Evolutionary conservation across 2,113 vertebrate genomes (phyloP).

Genomic region (Theristicus caerulescens): DNA sequence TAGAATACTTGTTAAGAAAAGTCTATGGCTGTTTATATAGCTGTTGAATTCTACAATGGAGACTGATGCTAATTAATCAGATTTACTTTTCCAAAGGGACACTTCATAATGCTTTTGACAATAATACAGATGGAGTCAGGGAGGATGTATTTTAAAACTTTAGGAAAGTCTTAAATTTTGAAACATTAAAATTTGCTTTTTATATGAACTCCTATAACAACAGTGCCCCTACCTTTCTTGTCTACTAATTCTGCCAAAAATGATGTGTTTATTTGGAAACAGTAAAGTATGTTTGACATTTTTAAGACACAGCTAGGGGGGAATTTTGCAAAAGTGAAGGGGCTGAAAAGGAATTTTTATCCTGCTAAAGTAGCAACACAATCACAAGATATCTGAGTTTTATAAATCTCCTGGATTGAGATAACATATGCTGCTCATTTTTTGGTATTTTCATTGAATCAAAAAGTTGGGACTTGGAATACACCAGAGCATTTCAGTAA

Average conservation of each 20-base stretch:
- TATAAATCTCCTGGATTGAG: constrained; percentile 1
- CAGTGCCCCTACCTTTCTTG: constrained; percentile 57
- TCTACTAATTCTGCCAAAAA: constrained; percentile 70
- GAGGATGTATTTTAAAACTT: constrained; percentile 64
- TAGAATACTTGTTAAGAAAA: constrained; percentile 34
- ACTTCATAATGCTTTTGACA: constrained; percentile 54
- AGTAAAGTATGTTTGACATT: constrained; percentile 64
- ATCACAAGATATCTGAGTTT: constrained; percentile 4
- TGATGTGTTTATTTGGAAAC: constrained; percentile 64
- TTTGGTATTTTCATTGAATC: constrained; percentile 9
- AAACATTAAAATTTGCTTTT: constrained; percentile 68
- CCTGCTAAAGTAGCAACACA: neutral
- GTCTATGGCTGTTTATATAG: constrained; percentile 47
- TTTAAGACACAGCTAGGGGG: constrained; percentile 43
- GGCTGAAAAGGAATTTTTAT: constrained; percentile 36
- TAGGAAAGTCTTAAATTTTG: constrained; percentile 59
- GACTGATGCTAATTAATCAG: constrained; percentile 48
- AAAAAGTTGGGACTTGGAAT: neutral
- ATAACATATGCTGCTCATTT: neutral
- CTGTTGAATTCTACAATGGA: constrained; percentile 26
- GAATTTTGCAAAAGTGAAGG: constrained; percentile 31
- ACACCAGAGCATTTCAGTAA: neutral
- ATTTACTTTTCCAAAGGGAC: constrained; percentile 68
- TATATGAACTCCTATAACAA: constrained; percentile 64
- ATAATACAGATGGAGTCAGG: constrained; percentile 3